A percentile compares a stretch with the other conserved stretches of the same genome.
Conservation (phyloP, 2,888 invertebrate species). For the Tetragonisca angustula region DNA sequence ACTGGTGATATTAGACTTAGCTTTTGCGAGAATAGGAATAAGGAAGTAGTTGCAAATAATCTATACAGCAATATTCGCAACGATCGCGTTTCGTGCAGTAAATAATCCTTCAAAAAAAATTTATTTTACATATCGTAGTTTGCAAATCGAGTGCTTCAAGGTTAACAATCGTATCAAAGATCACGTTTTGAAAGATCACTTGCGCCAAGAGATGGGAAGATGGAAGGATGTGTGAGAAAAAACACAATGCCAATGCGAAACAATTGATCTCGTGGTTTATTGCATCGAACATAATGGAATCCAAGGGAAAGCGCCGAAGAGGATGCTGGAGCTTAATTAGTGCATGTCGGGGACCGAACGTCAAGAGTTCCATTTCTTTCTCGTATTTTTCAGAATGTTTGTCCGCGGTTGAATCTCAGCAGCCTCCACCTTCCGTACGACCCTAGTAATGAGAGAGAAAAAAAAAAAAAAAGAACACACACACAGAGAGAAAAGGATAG, state of each 20-base stretch:
- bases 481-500: slow-evolving; percentile 43
- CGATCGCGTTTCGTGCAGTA: neutral
- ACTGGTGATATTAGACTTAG: neutral
- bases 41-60: neutral
- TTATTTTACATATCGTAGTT: neutral
- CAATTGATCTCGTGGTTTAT: slow-evolving; percentile 53
- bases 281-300: slow-evolving; percentile 45
- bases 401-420: slow-evolving; percentile 55
- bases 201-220: neutral
- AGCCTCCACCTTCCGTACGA: slow-evolving; percentile 64
- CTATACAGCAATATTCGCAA: no score
- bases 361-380: slow-evolving; percentile 54
- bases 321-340: slow-evolving; percentile 61
- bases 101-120: neutral
- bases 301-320: slow-evolving; percentile 25
- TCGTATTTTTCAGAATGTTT: slow-evolving; percentile 49
- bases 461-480: slow-evolving; percentile 55
- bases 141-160: neutral
- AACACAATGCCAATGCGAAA: slow-evolving; percentile 46
- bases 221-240: slow-evolving; percentile 27
- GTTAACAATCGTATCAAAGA: neutral
- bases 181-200: neutral
- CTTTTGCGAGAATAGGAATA: neutral
- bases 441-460: slow-evolving; percentile 70
- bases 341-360: slow-evolving; percentile 46